Percentiles rank a stretch among this genome's conserved stretches.
These are phyloP conservation scores for Suillia variegata DNA, from an alignment of 2,888 invertebrate species.

Conservation along the genomic window DNA sequence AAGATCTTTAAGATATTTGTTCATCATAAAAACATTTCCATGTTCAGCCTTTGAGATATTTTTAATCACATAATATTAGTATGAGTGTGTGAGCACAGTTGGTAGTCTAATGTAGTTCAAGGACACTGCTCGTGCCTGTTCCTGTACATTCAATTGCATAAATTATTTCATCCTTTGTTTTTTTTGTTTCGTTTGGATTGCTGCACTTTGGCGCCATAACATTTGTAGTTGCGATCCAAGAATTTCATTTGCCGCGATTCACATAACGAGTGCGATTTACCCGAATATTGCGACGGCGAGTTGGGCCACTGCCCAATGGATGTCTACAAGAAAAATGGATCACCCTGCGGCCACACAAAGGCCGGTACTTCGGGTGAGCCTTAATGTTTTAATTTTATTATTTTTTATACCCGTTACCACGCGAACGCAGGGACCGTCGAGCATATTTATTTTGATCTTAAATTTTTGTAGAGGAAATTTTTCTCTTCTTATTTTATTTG, in stretches of 20 bases:
- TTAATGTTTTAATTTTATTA: not conserved
- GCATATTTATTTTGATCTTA: not conserved
- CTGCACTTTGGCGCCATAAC: slow-evolving; percentile 13
- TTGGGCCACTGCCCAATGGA: slow-evolving; percentile 89
- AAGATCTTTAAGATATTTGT: too few relatives aligned
- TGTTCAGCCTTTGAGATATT: too few relatives aligned
- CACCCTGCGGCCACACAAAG: slow-evolving; percentile 72
- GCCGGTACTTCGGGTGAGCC: slow-evolving; percentile 54
- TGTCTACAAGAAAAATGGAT: slow-evolving; percentile 91
- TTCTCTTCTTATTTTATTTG: not conserved
- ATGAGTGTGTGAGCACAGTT: too few relatives aligned
- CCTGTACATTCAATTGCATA: slow-evolving; percentile 13
- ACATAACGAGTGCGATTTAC: slow-evolving; percentile 92
- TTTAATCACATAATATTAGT: too few relatives aligned
- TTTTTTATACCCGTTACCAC: too few relatives aligned
- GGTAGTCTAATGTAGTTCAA: too few relatives aligned
- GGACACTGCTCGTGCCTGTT: not conserved
- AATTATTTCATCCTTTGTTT: slow-evolving; percentile 7
- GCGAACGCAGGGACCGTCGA: not conserved
- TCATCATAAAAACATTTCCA: too few relatives aligned
- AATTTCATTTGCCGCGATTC: slow-evolving; percentile 86
- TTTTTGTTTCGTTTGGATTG: slow-evolving; percentile 15
- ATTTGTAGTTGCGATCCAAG: slow-evolving; percentile 69
- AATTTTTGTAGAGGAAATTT: not conserved
- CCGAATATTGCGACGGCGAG: slow-evolving; percentile 90